Conservation (phyloP, 1,140 invertebrate species). For the Leptinotarsa defecta region DNA sequence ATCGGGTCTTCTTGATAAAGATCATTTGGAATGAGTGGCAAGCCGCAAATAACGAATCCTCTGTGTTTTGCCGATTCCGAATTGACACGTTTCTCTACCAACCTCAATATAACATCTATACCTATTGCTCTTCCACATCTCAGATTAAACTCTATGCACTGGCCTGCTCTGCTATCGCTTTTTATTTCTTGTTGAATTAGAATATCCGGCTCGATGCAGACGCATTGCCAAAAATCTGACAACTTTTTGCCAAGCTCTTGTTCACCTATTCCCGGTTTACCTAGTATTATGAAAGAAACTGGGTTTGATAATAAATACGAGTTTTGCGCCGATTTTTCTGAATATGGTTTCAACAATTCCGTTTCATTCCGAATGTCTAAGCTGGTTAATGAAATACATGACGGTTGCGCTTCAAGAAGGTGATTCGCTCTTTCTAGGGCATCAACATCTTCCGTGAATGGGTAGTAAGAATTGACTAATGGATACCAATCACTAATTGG, state of each 20-base stretch:
- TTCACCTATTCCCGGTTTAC: slow-evolving; percentile 62
- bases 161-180: slow-evolving; percentile 57
- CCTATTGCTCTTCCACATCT: slow-evolving; percentile 57
- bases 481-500: slow-evolving; percentile 46
- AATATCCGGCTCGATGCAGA: slow-evolving; percentile 62
- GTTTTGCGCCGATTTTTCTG: slow-evolving; percentile 57
- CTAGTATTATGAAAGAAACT: slow-evolving; percentile 62
- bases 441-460: slow-evolving; percentile 54
- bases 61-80: slow-evolving; percentile 59
- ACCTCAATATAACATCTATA: slow-evolving; percentile 56
- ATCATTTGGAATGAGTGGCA: slow-evolving; percentile 61
- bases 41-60: slow-evolving; percentile 64
- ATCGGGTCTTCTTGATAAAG: slow-evolving; percentile 53
- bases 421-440: slow-evolving; percentile 49
- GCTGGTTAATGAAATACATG: slow-evolving; percentile 28
- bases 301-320: slow-evolving; percentile 59
- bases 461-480: slow-evolving; percentile 55
- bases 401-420: slow-evolving; percentile 36
- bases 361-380: slow-evolving; percentile 12
- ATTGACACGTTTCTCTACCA: slow-evolving; percentile 59
- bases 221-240: slow-evolving; percentile 60
- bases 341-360: slow-evolving; percentile 40
- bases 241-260: slow-evolving; percentile 59
- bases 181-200: slow-evolving; percentile 62
- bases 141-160: slow-evolving; percentile 61